Evolutionary conservation across 2,113 vertebrate species (phyloP).

Genomic region (Chloebia gouldiae): DNA sequence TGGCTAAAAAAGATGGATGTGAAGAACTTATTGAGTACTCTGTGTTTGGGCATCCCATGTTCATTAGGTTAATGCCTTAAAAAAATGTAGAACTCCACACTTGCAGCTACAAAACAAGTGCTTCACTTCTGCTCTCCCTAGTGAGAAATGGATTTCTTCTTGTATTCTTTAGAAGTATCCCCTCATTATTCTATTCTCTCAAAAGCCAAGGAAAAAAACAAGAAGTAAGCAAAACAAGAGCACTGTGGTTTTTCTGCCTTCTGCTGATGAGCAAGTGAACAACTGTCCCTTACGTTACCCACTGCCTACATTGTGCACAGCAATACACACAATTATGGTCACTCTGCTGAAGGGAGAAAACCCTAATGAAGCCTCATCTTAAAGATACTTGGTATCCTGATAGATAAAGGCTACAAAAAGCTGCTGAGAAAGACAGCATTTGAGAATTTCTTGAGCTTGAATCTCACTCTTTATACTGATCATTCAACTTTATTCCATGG

Average conservation of each 20-base stretch:
- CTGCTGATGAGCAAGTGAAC: neutral
- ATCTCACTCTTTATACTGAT: neutral
- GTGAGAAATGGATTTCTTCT: neutral
- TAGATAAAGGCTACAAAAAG: neutral
- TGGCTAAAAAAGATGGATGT: neutral
- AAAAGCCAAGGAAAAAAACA: neutral
- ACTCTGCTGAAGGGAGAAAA: neutral
- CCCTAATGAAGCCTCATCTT: neutral
- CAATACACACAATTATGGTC: too few relatives aligned
- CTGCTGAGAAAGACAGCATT: neutral
- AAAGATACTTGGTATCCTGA: neutral
- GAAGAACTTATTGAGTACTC: neutral
- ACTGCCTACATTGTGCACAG: rapidly evolving
- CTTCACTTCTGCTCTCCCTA: neutral
- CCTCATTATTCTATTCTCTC: neutral
- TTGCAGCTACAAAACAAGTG: neutral
- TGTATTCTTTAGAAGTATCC: neutral
- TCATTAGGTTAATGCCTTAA: neutral
- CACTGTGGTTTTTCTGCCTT: neutral
- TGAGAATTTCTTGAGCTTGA: neutral
- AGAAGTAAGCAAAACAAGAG: neutral
- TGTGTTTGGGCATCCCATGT: neutral
- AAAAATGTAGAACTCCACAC: neutral
- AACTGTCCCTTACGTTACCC: rapidly evolving
- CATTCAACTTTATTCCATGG: neutral